Evolutionary conservation across 2,888 invertebrate species (phyloP), one percentile per base, ranked within the genome.

Genomic region (Lasioglossum zephyrum): DNA sequence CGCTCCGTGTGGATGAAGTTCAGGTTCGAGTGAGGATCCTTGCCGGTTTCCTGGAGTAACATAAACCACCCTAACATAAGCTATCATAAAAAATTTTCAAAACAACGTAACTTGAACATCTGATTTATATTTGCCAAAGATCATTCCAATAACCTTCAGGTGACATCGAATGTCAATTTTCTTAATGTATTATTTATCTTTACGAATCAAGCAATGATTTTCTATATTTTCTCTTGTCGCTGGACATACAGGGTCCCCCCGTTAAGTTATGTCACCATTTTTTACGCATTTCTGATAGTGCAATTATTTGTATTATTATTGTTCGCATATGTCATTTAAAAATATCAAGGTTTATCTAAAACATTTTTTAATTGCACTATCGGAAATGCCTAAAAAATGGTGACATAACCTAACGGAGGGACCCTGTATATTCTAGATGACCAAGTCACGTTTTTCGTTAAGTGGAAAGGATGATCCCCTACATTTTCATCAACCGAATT

Each of bases 1-100:
- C 93, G 91, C 74, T 94, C 94, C 8, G 94, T 94, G 82, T 94
- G 93, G 73, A 94, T 93, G 69, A 92, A 92, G 77, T 94, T 94
- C 36, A 92, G 70, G 75, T 85, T 92, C 31, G 91, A 89, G 84
- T 90, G 91, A 13, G 91, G 82, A 77, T 91, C 89, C 79, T 92
- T 93, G 44, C 81, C 86, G 73, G 92, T 89, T 79, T 93, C 92
- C 94, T 93, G 81, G 1, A 13, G 36, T 41, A 39, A 47, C 22
- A 26, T 2, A 31, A 66, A 31, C 31, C 31, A 66, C 8, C 11
- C 6, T 44, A 6, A 72, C 53, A 13, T 2, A 6, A 66, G 13
- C 16, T 18, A 36, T 0, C 18, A 8, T n/a, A n/a, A 11, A 5
- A 41, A n/a, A 39, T 39, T 18, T 11, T 18, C 22, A 2, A 1